Evolutionary conservation across 2,888 invertebrate genomes (phyloP).

Genomic region (Aporophyla lueneburgensis): DNA sequence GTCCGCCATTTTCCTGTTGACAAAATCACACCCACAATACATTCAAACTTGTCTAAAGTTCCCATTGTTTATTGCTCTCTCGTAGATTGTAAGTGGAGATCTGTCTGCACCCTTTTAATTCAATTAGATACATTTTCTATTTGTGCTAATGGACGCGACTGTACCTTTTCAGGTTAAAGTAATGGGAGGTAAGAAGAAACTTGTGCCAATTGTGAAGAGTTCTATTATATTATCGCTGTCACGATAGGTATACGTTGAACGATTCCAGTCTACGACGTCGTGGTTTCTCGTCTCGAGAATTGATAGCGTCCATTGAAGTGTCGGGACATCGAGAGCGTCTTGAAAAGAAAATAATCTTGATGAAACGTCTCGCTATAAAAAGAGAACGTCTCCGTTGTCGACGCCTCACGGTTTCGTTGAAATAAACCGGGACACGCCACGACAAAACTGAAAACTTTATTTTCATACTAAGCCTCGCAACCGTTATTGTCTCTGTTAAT

Average conservation of each 20-base stretch:
- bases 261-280: conserved; percentile 54
- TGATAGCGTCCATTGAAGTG: conserved; percentile 79
- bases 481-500: conserved; percentile 81
- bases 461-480: conserved; percentile 76
- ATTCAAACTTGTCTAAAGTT: conserved; percentile 88
- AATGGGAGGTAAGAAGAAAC: conserved; percentile 31
- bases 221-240: conserved; percentile 54
- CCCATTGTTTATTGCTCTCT: conserved; percentile 84
- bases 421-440: conserved; percentile 78
- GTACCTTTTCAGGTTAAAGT: conserved; percentile 53
- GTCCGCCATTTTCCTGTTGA: conserved; percentile 90
- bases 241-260: conserved; percentile 55
- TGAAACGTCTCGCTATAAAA: conserved; percentile 85
- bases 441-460: conserved; percentile 80
- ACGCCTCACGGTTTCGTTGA: conserved; percentile 72
- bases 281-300: conserved; percentile 72
- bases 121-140: conserved; percentile 72
- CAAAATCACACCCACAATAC: conserved; percentile 88
- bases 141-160: conserved; percentile 69
- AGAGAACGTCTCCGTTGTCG: conserved; percentile 76
- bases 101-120: conserved; percentile 77
- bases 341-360: conserved; percentile 87
- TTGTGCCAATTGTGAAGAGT: conserved; percentile 42
- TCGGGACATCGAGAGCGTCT: conserved; percentile 76
- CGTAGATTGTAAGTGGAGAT: conserved; percentile 78